Evolutionary conservation across 30 jellyfish, hydroid and myxozoan genomes (phyloP), one percentile per base, ranked within the genome.

Genomic region (Morbakka virulenta): DNA sequence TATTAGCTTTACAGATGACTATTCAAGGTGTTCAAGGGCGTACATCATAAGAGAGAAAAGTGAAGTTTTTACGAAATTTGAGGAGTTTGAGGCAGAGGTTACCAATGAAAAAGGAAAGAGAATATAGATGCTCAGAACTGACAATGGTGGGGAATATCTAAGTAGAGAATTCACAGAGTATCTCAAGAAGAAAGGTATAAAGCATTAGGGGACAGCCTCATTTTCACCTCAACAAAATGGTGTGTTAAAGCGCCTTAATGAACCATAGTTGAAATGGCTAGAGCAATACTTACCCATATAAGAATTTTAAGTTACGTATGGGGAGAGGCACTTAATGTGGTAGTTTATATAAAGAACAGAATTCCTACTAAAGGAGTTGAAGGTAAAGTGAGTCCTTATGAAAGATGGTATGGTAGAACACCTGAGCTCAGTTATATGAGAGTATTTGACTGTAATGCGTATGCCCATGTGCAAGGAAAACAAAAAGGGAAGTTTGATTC

Each of bases 311-410:
- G 32, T 24, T 0, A 13, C 12, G 53, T 75, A n/a, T 75, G 87
- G 87, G 87, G 70, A 20, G 87, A 75, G 32, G 87, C 87, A 12
- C 24, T 75, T 23, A 17, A 25, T 4, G 66, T 86, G 34, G 89
- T 86, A 23, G 79, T 21, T 28, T 77, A 77, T 51, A 28, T 77
- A 35, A 86, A 76, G 6, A 77, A 77, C 61, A 61, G 89, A 13
- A 64, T 76, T 64, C n/a, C n/a, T n/a, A n/a, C n/a, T n/a, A n/a
- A n/a, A n/a, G n/a, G n/a, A n/a, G n/a, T n/a, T n/a, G n/a, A 80
- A 30, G 78, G 48, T 11, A 64, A 9, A n/a, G n/a, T n/a, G 77
- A 75, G 91, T 0, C 95, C 93, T 17, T 53, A 61, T 47, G 93
- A 83, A 48, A 48, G 28, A 17, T 83, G 64, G 92, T 25, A 47